phyloP scores from a whole-genome alignment of 2,797 vertebrate species.

The Sebastes aleutianus region DNA sequence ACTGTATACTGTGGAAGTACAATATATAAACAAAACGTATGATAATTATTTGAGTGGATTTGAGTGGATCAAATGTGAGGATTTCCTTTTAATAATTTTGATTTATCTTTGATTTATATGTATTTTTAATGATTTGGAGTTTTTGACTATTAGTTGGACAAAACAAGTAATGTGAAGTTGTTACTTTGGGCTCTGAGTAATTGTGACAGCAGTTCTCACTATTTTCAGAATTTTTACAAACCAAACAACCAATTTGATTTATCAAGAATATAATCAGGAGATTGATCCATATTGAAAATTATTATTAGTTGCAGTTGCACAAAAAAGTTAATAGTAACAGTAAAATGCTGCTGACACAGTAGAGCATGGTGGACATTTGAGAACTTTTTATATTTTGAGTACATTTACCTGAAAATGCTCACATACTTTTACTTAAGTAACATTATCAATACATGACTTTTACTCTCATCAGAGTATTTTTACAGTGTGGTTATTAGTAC shows the following conservation, averaged over 20 bases:
- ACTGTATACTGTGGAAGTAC: too few species aligned
- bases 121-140: too few species aligned
- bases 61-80: too few species aligned
- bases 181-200: not conserved
- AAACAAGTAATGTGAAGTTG: too few species aligned
- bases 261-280: not conserved
- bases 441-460: not conserved
- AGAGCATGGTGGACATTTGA: fast-evolving
- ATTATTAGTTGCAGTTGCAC: not conserved
- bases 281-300: not conserved
- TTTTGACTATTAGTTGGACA: too few species aligned
- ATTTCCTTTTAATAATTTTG: too few species aligned
- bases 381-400: not conserved
- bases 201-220: not conserved
- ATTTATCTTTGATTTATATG: too few species aligned
- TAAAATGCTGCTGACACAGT: not conserved
- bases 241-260: not conserved
- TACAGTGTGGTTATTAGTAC: not conserved
- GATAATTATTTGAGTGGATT: too few species aligned
- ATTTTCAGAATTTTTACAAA: not conserved
- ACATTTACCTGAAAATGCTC: not conserved
- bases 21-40: too few species aligned
- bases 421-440: not conserved
- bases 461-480: not conserved
- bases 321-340: not conserved